Conservation (phyloP, 2,797 vertebrate species). For the Micromesistius poutassou region DNA sequence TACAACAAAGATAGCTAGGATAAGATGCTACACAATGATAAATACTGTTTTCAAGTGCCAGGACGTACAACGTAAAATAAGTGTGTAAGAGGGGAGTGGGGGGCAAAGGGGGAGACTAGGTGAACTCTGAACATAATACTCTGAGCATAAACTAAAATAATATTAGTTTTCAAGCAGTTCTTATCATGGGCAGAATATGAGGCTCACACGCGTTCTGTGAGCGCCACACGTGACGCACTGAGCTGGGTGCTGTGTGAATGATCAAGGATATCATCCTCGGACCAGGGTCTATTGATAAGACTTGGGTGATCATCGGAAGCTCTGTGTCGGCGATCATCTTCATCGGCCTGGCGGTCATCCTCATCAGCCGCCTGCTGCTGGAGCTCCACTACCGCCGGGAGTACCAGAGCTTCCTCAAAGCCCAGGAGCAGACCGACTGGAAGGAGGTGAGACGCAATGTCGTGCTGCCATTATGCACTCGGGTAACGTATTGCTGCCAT, state of each 20-base stretch:
- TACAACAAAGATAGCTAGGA: too few species aligned
- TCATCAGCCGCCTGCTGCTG: slow-evolving; percentile 59
- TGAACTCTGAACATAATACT: too few species aligned
- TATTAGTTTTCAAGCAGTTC: not conserved
- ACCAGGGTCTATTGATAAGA: slow-evolving; percentile 52
- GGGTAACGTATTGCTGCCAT: too few species aligned
- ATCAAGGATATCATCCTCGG: not conserved
- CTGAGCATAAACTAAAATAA: too few species aligned
- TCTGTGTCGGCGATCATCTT: slow-evolving; percentile 60
- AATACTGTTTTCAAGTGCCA: not conserved
- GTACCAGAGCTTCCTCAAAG: slow-evolving; percentile 64
- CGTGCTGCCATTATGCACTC: too few species aligned
- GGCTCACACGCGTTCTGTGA: not conserved
- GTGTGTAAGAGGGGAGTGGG: too few species aligned
- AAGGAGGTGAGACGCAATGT: slow-evolving; percentile 59
- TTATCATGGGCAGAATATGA: not conserved
- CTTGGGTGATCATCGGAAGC: slow-evolving; percentile 51
- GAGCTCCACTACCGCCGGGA: slow-evolving; percentile 70
- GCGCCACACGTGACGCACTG: not conserved
- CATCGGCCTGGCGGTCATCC: slow-evolving; percentile 62
- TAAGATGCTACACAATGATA: too few species aligned
- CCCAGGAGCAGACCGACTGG: slow-evolving; percentile 56
- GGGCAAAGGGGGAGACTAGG: too few species aligned
- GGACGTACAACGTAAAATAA: too few species aligned
- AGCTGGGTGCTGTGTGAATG: not conserved